phyloP scores from a whole-genome alignment of 2,113 vertebrate species.

The Poeciliopsis turrubarensis region DNA sequence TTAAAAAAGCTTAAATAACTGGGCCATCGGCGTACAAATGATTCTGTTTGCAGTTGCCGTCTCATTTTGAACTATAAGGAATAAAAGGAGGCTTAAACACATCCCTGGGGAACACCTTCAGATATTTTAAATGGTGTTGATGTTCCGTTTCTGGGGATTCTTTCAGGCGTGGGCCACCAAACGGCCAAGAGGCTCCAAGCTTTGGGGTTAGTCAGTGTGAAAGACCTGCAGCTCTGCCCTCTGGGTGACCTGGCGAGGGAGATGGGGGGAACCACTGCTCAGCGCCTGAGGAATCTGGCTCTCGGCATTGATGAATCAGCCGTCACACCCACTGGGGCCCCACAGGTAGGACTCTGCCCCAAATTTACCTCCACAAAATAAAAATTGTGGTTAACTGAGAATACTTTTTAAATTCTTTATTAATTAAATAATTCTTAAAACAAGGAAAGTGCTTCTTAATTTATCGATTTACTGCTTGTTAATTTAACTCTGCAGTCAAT shows the following conservation, averaged over 20 bases:
- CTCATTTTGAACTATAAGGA: neutral
- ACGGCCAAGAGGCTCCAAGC: slow-evolving; percentile 81
- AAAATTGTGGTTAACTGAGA: no score
- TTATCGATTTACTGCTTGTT: no score
- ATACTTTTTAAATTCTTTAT: neutral
- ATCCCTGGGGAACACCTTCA: no score
- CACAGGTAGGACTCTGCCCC: slow-evolving; percentile 81
- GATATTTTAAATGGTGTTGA: no score
- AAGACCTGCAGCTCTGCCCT: slow-evolving; percentile 82
- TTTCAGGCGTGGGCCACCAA: slow-evolving; percentile 87
- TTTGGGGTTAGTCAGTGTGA: slow-evolving; percentile 80
- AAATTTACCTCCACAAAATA: neutral
- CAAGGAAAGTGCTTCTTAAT: neutral
- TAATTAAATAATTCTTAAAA: neutral
- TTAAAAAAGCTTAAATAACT: no score
- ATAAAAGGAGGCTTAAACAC: neutral
- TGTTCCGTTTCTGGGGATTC: neutral
- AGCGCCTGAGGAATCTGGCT: slow-evolving; percentile 84
- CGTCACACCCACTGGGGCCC: slow-evolving; percentile 84
- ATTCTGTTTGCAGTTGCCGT: neutral
- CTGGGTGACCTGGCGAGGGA: slow-evolving; percentile 78
- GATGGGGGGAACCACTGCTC: slow-evolving; percentile 80
- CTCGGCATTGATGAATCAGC: slow-evolving; percentile 84
- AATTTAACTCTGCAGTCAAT: neutral
- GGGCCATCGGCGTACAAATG: no score